Conservation (phyloP, 1,140 invertebrate genomes). For the Ooceraea biroi region DNA sequence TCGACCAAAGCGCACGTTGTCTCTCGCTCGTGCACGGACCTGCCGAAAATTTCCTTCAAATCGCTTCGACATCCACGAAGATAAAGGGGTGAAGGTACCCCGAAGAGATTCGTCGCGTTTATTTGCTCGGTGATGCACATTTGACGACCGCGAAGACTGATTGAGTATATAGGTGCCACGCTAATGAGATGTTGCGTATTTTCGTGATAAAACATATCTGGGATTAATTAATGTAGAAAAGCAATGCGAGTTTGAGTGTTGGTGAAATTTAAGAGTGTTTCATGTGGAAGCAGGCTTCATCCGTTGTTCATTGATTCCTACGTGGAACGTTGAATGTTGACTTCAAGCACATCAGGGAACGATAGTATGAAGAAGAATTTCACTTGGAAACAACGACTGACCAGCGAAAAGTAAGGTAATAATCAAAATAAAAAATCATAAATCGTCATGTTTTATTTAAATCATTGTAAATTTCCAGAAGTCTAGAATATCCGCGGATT, state of each 20-base stretch:
- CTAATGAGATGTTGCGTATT: background rate
- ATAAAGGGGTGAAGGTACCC: background rate
- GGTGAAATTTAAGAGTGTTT: background rate
- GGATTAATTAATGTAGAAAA: background rate
- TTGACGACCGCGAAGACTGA: background rate
- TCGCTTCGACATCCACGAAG: background rate
- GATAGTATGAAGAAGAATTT: background rate
- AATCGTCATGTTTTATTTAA: too few species aligned
- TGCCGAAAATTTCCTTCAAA: background rate
- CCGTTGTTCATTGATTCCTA: background rate
- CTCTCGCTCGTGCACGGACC: background rate
- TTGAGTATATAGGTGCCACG: background rate
- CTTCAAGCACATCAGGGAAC: background rate
- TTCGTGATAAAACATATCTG: background rate
- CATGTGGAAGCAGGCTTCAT: background rate
- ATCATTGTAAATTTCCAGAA: too few species aligned
- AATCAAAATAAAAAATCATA: background rate
- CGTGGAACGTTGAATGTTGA: background rate
- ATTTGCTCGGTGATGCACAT: slow-evolving; percentile 13
- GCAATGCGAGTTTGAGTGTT: background rate
- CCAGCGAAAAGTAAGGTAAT: slow-evolving; percentile 19
- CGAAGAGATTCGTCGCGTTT: slow-evolving; percentile 46
- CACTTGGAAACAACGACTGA: background rate
- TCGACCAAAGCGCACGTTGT: slow-evolving; percentile 69
- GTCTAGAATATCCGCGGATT: background rate